Evolutionary conservation across 1,140 invertebrate species (phyloP), one percentile per base, ranked within the genome.

Genomic region (Elysia chlorotica): DNA sequence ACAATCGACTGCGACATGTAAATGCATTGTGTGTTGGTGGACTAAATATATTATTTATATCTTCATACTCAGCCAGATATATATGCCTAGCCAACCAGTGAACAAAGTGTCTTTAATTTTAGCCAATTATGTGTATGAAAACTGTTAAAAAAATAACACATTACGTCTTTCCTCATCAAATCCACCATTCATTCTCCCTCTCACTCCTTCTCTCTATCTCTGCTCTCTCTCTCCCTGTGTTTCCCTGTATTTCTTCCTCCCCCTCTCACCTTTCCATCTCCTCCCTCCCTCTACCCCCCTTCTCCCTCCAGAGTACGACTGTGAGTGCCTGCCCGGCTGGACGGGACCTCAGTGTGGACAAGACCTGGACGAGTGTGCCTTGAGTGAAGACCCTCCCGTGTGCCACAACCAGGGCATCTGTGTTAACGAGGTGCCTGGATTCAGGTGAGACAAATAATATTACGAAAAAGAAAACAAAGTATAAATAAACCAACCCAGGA

Each of bases 311-410:
- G 57, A 41, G 5, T 71, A 41, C 37, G 2, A 10, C n/a, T 71
- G 69, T 33, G 25, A 41, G 10, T 71, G 67, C 28, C 0, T 28
- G 2, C 3, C 21, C 2, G 67, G 67, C 2, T 69, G 67, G 67
- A 38, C 5, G 30, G 67, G 67, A 19, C 3, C 2, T 21, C 21
- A 23, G 33, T 69, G 67, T 59, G 30, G 28, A 1, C n/a, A 59
- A 14, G 54, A 69, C 54, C 37, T 69, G 31, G 59, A 69, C 28
- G 67, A 69, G 38, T 69, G 67, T 25, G 19, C 33, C 25, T 3
- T 23, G 36, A 63, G 17, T 2, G n/a, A n/a, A n/a, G n/a, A n/a
- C n/a, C 21, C 69, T 31, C 5, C 28, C 19, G 25, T 48, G 3
- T 71, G 57, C 28, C 57, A 36, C 5, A 71, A 71, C 37, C 31